These are phyloP conservation scores for Laticauda colubrina DNA, from an alignment of 2,113 vertebrate genomes.

Conservation along the genomic window DNA sequence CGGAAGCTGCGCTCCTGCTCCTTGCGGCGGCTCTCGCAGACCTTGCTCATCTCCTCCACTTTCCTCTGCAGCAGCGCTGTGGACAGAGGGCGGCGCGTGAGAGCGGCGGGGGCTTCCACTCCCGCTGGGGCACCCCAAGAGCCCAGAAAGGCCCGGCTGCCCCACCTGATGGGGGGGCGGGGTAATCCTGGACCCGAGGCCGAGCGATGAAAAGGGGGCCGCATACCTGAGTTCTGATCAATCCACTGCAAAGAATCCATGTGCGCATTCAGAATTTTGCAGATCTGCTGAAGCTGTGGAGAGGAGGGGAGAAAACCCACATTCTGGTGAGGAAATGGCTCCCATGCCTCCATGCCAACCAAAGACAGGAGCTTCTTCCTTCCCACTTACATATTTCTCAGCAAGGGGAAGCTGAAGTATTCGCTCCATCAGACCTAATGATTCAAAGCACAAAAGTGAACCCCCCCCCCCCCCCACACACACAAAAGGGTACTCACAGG, in stretches of 20 bases:
- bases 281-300: constrained; percentile 90
- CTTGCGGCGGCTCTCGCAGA: constrained; percentile 89
- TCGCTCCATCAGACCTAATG: not conserved
- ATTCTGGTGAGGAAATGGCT: not conserved
- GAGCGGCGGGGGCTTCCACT: not conserved
- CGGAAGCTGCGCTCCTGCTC: constrained; percentile 92
- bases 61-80: constrained; percentile 84
- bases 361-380: not conserved
- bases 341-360: not conserved
- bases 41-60: constrained; percentile 90
- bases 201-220: not conserved
- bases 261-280: constrained; percentile 96
- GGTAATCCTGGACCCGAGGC: too few species aligned
- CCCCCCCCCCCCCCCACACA: rapidly evolving
- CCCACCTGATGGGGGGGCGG: too few species aligned
- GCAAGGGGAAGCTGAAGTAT: not conserved
- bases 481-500: constrained; percentile 65
- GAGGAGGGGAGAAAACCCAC: not conserved
- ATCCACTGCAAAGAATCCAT: constrained; percentile 98
- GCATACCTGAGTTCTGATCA: constrained; percentile 88
- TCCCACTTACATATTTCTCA: not conserved
- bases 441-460: not conserved
- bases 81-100: not conserved
- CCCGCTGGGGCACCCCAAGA: not conserved
- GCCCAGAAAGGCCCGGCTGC: not conserved